These are phyloP conservation scores for Hippoglossus stenolepis DNA, from an alignment of 2,113 vertebrate genomes.

Conservation along the genomic window DNA sequence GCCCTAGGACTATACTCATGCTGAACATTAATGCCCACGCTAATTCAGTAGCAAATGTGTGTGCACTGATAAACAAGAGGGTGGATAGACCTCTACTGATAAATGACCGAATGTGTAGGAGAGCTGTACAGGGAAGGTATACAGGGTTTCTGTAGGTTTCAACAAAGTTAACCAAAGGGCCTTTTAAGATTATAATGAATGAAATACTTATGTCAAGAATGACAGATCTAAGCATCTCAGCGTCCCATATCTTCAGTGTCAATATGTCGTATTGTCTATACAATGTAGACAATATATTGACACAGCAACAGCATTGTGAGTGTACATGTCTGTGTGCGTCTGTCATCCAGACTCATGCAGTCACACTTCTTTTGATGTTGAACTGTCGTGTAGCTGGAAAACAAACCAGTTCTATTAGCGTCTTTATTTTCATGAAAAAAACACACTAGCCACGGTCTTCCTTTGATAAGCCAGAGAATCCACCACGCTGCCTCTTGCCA, in stretches of 20 bases:
- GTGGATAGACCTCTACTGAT: background rate
- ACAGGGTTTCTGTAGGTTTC: no score
- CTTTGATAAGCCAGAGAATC: slow-evolving; percentile 47
- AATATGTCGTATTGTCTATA: no score
- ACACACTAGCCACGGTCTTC: slow-evolving; percentile 28
- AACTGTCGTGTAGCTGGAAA: slow-evolving; percentile 36
- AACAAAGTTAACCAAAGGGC: no score
- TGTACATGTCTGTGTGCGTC: slow-evolving; percentile 14
- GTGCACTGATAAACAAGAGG: background rate
- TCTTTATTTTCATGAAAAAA: slow-evolving; percentile 11
- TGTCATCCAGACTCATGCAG: background rate
- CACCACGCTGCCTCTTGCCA: slow-evolving; percentile 20
- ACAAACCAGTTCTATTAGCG: slow-evolving; percentile 48
- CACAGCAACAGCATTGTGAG: background rate
- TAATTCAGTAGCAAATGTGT: background rate
- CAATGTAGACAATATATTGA: no score
- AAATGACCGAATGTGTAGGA: no score
- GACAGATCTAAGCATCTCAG: no score
- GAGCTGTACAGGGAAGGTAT: no score
- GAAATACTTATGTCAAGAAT: no score
- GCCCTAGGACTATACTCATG: background rate
- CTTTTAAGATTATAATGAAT: no score
- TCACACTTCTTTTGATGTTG: slow-evolving; percentile 38
- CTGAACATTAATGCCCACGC: background rate
- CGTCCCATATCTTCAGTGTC: no score